Base-by-base conservation (phyloP, 2,113 vertebrate genomes). In the Tringa solitaria region DNA sequence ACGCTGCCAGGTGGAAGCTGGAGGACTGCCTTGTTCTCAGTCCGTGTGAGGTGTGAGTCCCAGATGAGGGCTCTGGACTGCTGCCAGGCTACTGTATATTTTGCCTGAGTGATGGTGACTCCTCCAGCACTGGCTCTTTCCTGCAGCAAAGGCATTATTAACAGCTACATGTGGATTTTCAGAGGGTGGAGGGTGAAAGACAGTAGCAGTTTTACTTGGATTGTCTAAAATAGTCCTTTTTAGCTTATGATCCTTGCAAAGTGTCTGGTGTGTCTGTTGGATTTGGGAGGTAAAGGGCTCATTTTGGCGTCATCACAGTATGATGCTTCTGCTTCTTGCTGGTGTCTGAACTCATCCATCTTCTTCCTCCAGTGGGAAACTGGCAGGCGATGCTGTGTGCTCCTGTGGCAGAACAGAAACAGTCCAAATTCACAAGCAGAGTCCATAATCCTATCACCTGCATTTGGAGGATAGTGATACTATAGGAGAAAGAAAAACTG, bases 301-400 rank as follows among this genome's bases (percentile, higher is more conserved):
- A 1, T 35, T 83, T 65, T 60, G 61, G 48, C 10, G 43, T 27
- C 16, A 84, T 59, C 35, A 63, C 51, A 82, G 23, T 23, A 17
- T 10, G 48, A 12, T 89, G 43, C 28, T 78, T 26, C 16, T 61
- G 45, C 28, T 70, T 91, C 41, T 78, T 65, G 26, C 27, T 54
- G 26, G 22, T 63, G 22, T 65, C 48, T 77, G 53, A 72, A 60
- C 22, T 54, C 14, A 24, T 35, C 5, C 46, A 8, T 80, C 28
- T 24, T 78, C 56, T 57, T 84, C 13, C 20, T 70, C 37, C 1
- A 3, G 19, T 2, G 5, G 30, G 23, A 53, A 74, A 5, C 14
- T 35, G 72, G 35, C 48, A 32, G 0, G 0, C 0, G 1, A 12
- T 46, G 33, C n/a, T 56, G 5, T 15, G 32, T 23, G 33, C n/a